Percentiles rank a stretch among this genome's conserved stretches.
These are phyloP conservation scores for Biston stratarius DNA, from an alignment of 2,888 invertebrate species.

Conservation along the genomic window DNA sequence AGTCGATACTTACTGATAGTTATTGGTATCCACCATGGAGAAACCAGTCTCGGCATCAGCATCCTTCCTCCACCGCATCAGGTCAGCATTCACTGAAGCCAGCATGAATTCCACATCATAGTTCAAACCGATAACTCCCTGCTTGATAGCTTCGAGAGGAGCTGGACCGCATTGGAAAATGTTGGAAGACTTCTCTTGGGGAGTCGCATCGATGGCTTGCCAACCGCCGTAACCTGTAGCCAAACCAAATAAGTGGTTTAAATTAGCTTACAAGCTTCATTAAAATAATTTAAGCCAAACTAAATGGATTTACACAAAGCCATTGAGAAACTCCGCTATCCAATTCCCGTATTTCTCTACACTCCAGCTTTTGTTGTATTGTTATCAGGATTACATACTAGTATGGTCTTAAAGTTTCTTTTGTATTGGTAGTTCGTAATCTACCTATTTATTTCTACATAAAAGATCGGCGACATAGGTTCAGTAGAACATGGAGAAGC, in stretches of 20 bases:
- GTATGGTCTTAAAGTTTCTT: background rate
- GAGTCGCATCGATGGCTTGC: conserved; percentile 95
- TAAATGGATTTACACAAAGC: no score
- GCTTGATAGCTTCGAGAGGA: conserved; percentile 91
- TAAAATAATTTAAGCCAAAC: no score
- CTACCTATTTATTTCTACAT: no score
- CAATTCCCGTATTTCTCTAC: no score
- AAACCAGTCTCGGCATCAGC: conserved; percentile 88
- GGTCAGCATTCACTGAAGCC: conserved; percentile 94
- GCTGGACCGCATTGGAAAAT: conserved; percentile 93
- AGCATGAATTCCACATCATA: conserved; percentile 93
- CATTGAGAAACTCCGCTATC: no score
- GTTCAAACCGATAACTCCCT: conserved; percentile 91
- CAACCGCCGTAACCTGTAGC: conserved; percentile 92
- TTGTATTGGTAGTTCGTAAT: no score
- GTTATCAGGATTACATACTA: no score
- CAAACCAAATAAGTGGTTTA: background rate
- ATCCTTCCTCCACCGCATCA: conserved; percentile 92
- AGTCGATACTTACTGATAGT: conserved; percentile 88
- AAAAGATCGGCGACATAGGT: no score
- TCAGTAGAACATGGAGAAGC: no score
- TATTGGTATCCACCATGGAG: conserved; percentile 89
- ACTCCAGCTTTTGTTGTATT: no score
- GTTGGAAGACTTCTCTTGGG: conserved; percentile 91
- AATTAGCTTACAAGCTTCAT: no score